Evolutionary conservation across 2,888 invertebrate genomes (phyloP), one percentile per base, ranked within the genome.

Genomic region (Galerucella calmariensis): DNA sequence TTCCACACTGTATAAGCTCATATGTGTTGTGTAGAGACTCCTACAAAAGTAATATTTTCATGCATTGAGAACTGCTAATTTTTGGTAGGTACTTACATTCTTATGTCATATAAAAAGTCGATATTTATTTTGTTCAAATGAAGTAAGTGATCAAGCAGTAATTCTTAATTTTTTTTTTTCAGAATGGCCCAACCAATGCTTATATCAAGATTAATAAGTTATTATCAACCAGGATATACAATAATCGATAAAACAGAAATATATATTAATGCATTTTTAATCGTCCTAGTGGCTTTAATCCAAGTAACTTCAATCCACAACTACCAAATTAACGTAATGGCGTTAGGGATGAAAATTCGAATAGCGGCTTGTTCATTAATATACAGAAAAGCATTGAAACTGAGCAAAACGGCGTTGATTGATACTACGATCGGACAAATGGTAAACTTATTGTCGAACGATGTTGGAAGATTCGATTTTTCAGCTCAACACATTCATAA

Each of bases 321-420:
- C 0, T 96, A 95, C 84, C 95, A 97, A 92, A 92, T 97, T 90
- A 93, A 92, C 20, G 91, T 94, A 16, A 89, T 94, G 70, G 93
- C 94, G 82, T 90, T 94, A 87, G 96, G 96, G 63, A 94, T 96
- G 95, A 92, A 94, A 86, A 90, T 95, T 84, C 89, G 96, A 14
- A 91, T 96, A 0, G 94, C 95, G 0, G 92, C 94, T 82, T 95
- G 95, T 83, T 93, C 95, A 0, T 88, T 97, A 41, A 92, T 97
- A 73, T 96, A 95, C 85, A 91, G 95, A 67, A 81, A 81, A 73
- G 78, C 80, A 1, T 73, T 82, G 41, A 78, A 75, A 67, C 61
- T 82, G 56, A 82, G 80, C 70, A 79, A 80, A 67, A 72, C 77
- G 1, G 75, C 82, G 3, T 61, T 82, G 51, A 79, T 77, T 1